phyloP scores from a whole-genome alignment of 2,888 invertebrate genomes.

The Melieria crassipennis region DNA sequence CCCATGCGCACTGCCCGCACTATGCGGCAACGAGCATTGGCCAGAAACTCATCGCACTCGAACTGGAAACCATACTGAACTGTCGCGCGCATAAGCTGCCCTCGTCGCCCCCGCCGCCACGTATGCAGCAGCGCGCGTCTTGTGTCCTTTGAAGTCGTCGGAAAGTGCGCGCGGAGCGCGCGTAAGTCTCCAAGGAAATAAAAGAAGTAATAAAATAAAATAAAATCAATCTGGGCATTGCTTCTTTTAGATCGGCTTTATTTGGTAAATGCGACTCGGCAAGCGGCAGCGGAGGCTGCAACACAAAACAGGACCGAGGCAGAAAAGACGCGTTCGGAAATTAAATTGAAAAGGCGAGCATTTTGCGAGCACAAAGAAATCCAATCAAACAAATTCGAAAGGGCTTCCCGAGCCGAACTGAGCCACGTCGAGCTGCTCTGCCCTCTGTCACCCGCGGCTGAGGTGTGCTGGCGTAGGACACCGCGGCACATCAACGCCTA shows the following conservation, averaged over 20 bases:
- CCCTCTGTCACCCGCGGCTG: too few relatives aligned
- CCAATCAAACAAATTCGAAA: slow-evolving; percentile 38
- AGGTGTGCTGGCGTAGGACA: too few relatives aligned
- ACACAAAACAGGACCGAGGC: slow-evolving; percentile 16
- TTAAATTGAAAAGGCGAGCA: slow-evolving; percentile 24
- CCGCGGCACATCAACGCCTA: too few relatives aligned
- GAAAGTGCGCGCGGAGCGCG: slow-evolving; percentile 39
- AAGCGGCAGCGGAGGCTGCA: neutral
- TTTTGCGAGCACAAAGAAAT: slow-evolving; percentile 35
- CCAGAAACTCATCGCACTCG: too few relatives aligned
- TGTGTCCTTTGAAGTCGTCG: slow-evolving; percentile 55
- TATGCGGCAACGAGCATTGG: too few relatives aligned
- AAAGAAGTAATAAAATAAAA: slow-evolving; percentile 45
- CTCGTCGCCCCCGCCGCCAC: too few relatives aligned
- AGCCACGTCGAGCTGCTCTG: neutral
- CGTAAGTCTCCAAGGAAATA: slow-evolving; percentile 58
- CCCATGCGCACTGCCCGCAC: too few relatives aligned
- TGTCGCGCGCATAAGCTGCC: too few relatives aligned
- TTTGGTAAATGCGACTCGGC: slow-evolving; percentile 5
- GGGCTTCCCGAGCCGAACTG: slow-evolving; percentile 28
- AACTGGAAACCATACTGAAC: slow-evolving; percentile 44
- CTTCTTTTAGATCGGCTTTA: slow-evolving; percentile 20
- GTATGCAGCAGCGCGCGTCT: too few relatives aligned
- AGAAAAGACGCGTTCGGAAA: slow-evolving; percentile 31
- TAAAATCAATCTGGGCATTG: slow-evolving; percentile 54